Evolutionary conservation across 2,797 vertebrate genomes (phyloP), one percentile per base, ranked within the genome.

Genomic region (Glossophaga mutica): DNA sequence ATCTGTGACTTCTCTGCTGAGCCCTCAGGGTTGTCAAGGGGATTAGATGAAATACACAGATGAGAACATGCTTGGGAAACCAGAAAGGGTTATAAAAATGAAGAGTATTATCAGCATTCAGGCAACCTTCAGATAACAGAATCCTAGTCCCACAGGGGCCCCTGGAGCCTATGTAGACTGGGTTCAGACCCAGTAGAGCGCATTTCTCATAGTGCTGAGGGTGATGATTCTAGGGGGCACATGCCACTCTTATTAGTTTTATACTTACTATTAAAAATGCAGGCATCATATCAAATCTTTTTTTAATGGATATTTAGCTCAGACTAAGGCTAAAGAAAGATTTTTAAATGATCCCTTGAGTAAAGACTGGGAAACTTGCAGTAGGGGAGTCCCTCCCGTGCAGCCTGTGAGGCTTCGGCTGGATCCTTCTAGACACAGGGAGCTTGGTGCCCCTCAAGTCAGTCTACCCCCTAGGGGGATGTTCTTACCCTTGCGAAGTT

Each of bases 21-120:
- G 19, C 76, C 81, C 32, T 85, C 71, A 52, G 87, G 57, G 55
- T 96, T 88, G 59, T 94, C 94, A 90, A 78, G 87, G 95, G 93
- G 59, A 94, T 93, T 85, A 96, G 94, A 95, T 90, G 67, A 87
- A 96, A 94, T 39, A 77, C 52, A 81, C 74, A 68, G 83, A 94
- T 78, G 89, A 94, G 84, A 78, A 89, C 37, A 50, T 29, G 37
- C 76, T 81, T 76, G 59, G 87, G 90, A 95, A 57, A 55, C 46
- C 48, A 84, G 71, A 65, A 87, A 84, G 79, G 39, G 48, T 22
- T 8, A 1, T 11, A 22, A 50, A 90, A 77, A 68, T 62, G 87
- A 67, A 78, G 62, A 87, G 39, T 62, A 19, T 68, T 87, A 62
- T 89, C 74, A 68, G n/a, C 65, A 15, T 74, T 87, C 65, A 67